Evolutionary conservation across 1,140 invertebrate genomes (phyloP).

Genomic region (Stenopsyche tienmushanensis): DNA sequence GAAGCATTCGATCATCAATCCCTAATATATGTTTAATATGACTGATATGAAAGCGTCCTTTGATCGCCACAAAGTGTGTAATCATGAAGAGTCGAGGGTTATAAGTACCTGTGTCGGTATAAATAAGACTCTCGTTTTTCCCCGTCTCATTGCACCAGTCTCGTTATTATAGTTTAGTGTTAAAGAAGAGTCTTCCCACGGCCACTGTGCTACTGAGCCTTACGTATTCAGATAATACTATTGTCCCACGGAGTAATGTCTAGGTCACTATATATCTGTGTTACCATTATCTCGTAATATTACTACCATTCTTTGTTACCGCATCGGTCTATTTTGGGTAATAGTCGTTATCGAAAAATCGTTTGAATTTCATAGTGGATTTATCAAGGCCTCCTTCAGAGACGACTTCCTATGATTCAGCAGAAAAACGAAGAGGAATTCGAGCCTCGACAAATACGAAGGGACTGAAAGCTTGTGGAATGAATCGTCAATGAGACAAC

Average conservation of each 20-base stretch:
- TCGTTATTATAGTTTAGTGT: constrained; percentile 13
- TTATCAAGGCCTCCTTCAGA: too few species aligned
- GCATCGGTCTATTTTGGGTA: too few species aligned
- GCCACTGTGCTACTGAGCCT: constrained; percentile 24
- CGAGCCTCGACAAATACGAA: too few species aligned
- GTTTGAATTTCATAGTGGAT: background rate
- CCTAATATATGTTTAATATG: too few species aligned
- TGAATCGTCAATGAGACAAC: too few species aligned
- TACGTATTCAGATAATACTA: constrained; percentile 7
- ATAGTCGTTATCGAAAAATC: background rate
- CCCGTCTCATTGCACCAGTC: constrained; percentile 9
- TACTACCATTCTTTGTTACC: background rate
- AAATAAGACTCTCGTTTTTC: constrained; percentile 21
- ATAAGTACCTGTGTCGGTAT: constrained; percentile 2
- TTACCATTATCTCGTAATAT: constrained; percentile 26
- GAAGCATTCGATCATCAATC: too few species aligned
- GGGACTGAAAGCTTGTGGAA: too few species aligned
- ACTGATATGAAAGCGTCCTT: too few species aligned
- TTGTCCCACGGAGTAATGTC: constrained; percentile 29
- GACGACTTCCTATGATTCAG: too few species aligned
- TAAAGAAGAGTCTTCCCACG: constrained; percentile 24
- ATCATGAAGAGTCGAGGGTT: constrained; percentile 1
- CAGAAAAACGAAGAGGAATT: too few species aligned
- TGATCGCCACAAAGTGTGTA: background rate
- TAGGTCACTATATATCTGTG: constrained; percentile 30